Evolutionary conservation across 2,113 vertebrate species (phyloP).

Genomic region (Gnathonemus longibarbis): DNA sequence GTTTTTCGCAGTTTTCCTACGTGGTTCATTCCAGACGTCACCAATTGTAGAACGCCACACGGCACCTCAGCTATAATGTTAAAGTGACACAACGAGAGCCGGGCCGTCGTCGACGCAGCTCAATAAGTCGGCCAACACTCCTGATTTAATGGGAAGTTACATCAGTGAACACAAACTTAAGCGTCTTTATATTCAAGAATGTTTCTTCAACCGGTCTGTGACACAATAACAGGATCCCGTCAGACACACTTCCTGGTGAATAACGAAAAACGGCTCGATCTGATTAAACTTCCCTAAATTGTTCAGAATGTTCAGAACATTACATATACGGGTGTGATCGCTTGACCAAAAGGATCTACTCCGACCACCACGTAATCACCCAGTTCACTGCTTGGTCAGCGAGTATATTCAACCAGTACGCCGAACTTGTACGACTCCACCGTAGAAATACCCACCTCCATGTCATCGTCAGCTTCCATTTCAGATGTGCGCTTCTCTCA

Average conservation of each 20-base stretch:
- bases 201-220: not conserved
- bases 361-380: not conserved
- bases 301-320: not conserved
- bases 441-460: slow-evolving; percentile 8
- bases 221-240: not conserved
- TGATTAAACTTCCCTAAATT: not conserved
- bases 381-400: not conserved
- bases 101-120: not conserved
- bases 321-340: not conserved
- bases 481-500: not conserved
- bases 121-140: not conserved
- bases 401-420: not conserved
- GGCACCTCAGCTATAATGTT: slow-evolving; percentile 29
- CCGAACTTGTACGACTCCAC: not conserved
- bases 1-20: not conserved
- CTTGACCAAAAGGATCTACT: not conserved
- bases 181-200: not conserved
- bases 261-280: not conserved
- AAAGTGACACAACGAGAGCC: slow-evolving; percentile 25
- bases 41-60: slow-evolving; percentile 64
- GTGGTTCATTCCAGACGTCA: slow-evolving; percentile 58
- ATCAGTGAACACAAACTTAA: not conserved
- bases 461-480: slow-evolving; percentile 13
- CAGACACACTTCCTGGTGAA: not conserved
- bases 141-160: not conserved